Base-by-base conservation (phyloP, 1,140 invertebrate species). In the Nasonia giraulti region DNA sequence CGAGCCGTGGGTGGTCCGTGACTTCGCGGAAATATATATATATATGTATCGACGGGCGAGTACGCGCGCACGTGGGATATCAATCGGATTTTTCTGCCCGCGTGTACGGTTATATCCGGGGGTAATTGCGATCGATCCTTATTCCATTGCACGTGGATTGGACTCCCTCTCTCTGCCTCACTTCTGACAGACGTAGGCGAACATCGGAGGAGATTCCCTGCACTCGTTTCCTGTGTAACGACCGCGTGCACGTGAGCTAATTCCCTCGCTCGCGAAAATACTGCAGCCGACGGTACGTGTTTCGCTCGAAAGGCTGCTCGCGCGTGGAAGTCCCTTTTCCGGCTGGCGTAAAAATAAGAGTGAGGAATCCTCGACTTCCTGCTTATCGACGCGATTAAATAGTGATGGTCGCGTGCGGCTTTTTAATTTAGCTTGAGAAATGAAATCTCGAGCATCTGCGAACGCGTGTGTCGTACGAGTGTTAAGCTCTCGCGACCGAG, bases 1-100 rank as follows among this genome's bases (percentile, higher is more conserved):
- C 62, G 78, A 23, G 27, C 40, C 27, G 12, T 85, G 37, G 84
- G 84, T 85, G 74, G 80, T 82, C 66, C 66, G 80, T 82, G 84
- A 85, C 83, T 85, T 77, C 37, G 80, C 74, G 76, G 74, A 85
- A 82, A 85, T 66, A 37, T 75, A 66, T 82, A 23, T 47, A 8
- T 23, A 23, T 23, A 23, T 77, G 37, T 40, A 31, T 14, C 3
- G n/a, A 62, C 27, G 8, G 4, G 7, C 14, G 37, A 37, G 33
- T 40, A 7, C 37, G 78, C 44, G 69, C 44, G 33, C 23, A 47
- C 40, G 23, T 62, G 50, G 80, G 71, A 62, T 82, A 82, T 82
- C 80, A 73, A 82, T 82, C 23, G 62, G 23, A 80, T 80, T 73
- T 50, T 73, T 50, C 3, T 81, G 14, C 80, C 10, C 47, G 47